Percentiles rank a stretch among this genome's conserved stretches.
Conservation (phyloP, 2,888 invertebrate species). For the Idaea straminata region DNA sequence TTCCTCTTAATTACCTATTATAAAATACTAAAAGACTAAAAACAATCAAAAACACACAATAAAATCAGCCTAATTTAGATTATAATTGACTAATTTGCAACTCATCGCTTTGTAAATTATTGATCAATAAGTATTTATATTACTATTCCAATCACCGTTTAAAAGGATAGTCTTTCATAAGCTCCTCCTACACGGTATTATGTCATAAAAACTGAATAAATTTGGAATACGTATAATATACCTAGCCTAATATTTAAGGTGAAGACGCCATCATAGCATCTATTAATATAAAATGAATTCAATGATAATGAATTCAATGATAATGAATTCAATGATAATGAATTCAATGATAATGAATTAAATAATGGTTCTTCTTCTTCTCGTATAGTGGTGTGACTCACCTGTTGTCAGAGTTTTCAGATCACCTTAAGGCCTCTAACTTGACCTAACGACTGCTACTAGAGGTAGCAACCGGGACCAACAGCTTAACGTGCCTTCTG, state of each 20-base stretch:
- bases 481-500: too few species aligned
- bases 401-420: too few species aligned
- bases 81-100: neutral
- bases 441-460: too few species aligned
- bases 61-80: neutral
- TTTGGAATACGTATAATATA: neutral
- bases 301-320: too few species aligned
- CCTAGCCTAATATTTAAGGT: neutral
- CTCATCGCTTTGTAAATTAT: neutral
- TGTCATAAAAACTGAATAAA: slow-evolving; percentile 15
- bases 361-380: too few species aligned
- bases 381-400: too few species aligned
- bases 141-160: neutral
- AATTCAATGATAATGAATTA: too few species aligned
- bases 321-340: too few species aligned
- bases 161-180: neutral
- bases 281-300: neutral
- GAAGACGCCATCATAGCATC: neutral
- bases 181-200: slow-evolving; percentile 9
- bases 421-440: too few species aligned
- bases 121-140: neutral
- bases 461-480: too few species aligned
- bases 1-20: neutral
- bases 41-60: neutral
- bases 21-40: neutral